Base-by-base conservation (phyloP, 2,888 invertebrate species). In the Zootermopsis nevadensis region DNA sequence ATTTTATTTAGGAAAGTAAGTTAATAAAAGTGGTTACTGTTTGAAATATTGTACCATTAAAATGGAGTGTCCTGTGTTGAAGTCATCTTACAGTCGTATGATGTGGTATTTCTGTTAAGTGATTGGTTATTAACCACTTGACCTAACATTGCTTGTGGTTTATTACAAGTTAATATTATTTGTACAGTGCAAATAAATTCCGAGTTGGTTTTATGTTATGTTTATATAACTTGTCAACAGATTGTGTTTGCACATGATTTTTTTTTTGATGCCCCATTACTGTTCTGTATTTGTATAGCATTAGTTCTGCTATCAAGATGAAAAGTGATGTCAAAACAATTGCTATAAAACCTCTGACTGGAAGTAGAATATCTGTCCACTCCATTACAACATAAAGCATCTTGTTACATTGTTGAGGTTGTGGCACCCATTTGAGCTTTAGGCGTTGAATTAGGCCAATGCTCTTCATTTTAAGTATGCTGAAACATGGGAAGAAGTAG, bases 371-470 rank as follows among this genome's bases (percentile, higher is more conserved):
- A 15, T 74, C 74, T 38, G 33, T 19, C 74, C 35, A 74, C 8
- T 74, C 74, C 38, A 42, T 74, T n/a, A 74, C 42, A 12, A 38
- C n/a, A 31, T n/a, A 8, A 0, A 74, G 24, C 33, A 35, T 38
- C n/a, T 8, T 79, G 15, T 53, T 24, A 22, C 82, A 82, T 15
- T 31, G 55, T 33, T 55, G 55, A 35, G 31, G 74, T 35, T 31
- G 74, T 15, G 82, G 82, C 33, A 82, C 31, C 82, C 82, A 82
- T 35, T 31, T n/a, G 24, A 38, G n/a, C 19, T 60, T 12, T 15
- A 82, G 55, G n/a, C 55, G 48, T 10, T 38, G 74, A 19, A 74
- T 19, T 35, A 82, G 76, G 24, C 82, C 82, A 60, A 35, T 74
- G 22, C 74, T 55, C 19, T n/a, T 60, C 38, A 82, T 48, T 72